These are phyloP conservation scores for Vulpes vulpes DNA, from an alignment of 2,113 vertebrate species.

Conservation along the genomic window DNA sequence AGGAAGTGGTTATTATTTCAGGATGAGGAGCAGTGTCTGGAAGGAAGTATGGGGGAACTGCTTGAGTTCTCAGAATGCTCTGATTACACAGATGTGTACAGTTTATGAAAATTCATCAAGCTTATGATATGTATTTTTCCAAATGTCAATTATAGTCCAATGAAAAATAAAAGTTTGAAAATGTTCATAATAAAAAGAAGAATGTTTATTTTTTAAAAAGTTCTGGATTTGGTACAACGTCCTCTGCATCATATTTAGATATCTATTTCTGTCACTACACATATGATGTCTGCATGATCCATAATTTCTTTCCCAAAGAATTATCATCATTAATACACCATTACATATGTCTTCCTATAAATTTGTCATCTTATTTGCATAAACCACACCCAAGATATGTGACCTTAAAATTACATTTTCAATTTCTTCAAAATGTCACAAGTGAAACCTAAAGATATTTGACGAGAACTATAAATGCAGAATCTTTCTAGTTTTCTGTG, in stretches of 20 bases:
- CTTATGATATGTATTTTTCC: not conserved
- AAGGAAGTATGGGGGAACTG: not conserved
- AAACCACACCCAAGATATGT: not conserved
- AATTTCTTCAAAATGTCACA: not conserved
- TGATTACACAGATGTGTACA: not conserved
- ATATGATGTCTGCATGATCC: not conserved
- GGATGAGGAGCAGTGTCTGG: not conserved
- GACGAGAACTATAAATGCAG: not conserved
- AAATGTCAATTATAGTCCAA: not conserved
- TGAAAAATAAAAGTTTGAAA: not conserved
- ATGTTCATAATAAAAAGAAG: not conserved
- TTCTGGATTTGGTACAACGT: not conserved
- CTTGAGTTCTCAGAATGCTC: not conserved
- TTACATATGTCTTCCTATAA: not conserved
- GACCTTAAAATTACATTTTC: not conserved
- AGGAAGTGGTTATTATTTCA: not conserved
- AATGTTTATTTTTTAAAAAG: not conserved
- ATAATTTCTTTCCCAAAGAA: slow-evolving; percentile 9
- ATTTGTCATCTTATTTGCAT: not conserved
- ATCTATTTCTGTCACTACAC: not conserved
- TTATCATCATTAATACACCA: not conserved
- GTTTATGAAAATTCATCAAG: not conserved
- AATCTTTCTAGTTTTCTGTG: not conserved
- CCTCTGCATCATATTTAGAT: not conserved
- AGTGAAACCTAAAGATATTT: not conserved